Conservation (phyloP, 2,797 vertebrate genomes). For the Pteronotus mesoamericanus region DNA sequence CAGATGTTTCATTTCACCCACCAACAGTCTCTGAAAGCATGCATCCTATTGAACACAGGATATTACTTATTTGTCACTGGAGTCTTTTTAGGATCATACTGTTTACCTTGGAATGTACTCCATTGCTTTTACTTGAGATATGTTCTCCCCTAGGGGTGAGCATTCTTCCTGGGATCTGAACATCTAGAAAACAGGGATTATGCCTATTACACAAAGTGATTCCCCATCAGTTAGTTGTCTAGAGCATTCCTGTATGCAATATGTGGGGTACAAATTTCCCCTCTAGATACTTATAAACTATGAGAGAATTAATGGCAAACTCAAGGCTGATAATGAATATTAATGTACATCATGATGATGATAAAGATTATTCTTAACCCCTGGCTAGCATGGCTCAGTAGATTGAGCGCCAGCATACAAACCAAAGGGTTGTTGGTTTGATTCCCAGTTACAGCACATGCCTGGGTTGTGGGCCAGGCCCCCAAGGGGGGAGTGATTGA, state of each 20-base stretch:
- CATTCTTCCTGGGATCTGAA: not conserved
- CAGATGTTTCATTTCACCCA: not conserved
- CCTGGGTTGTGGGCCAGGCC: too few species aligned
- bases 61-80: not conserved
- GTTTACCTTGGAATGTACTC: not conserved
- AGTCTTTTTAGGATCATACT: not conserved
- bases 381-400: too few species aligned
- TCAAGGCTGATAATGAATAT: not conserved
- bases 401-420: too few species aligned
- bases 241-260: not conserved
- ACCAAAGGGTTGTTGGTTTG: too few species aligned
- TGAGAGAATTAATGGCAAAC: not conserved
- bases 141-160: not conserved
- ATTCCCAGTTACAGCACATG: too few species aligned
- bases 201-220: not conserved
- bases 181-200: not conserved
- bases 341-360: not conserved
- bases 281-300: not conserved
- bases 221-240: not conserved
- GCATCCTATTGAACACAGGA: not conserved
- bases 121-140: not conserved
- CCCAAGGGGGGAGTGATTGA: too few species aligned
- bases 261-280: not conserved
- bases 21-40: not conserved
- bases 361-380: not conserved